Evolutionary conservation across 2,113 vertebrate genomes (phyloP).

Genomic region (Rhinolophus sinicus): DNA sequence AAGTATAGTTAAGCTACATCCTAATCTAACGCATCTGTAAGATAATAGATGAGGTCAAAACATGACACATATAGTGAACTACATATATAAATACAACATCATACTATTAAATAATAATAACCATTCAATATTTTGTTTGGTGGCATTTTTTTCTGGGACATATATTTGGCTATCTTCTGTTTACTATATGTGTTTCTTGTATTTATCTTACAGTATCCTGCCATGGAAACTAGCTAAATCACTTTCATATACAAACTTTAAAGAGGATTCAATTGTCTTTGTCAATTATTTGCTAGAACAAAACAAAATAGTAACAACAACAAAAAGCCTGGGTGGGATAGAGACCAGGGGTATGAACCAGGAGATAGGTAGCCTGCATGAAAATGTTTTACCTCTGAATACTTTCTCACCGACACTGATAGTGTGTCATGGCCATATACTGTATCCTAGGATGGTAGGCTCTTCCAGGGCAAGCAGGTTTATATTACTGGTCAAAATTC

Average conservation of each 20-base stretch:
- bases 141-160: not conserved
- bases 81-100: not conserved
- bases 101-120: not conserved
- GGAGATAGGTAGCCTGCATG: not conserved
- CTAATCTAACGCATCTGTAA: not conserved
- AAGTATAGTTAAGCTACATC: not conserved
- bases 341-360: not conserved
- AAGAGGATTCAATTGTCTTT: not conserved
- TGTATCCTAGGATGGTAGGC: not conserved
- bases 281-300: not conserved
- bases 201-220: not conserved
- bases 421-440: not conserved
- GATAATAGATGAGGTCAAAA: not conserved
- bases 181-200: not conserved
- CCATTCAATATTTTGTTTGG: not conserved
- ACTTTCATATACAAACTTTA: not conserved
- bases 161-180: not conserved
- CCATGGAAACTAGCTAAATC: not conserved
- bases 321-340: not conserved
- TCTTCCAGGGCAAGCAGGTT: not conserved
- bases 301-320: not conserved
- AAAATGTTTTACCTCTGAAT: not conserved
- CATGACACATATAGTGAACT: not conserved
- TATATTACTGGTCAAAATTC: not conserved
- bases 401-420: not conserved